Percentiles rank a stretch among this genome's conserved stretches.
These are phyloP conservation scores for Salarias fasciatus DNA, from an alignment of 2,797 vertebrate genomes.

Conservation along the genomic window DNA sequence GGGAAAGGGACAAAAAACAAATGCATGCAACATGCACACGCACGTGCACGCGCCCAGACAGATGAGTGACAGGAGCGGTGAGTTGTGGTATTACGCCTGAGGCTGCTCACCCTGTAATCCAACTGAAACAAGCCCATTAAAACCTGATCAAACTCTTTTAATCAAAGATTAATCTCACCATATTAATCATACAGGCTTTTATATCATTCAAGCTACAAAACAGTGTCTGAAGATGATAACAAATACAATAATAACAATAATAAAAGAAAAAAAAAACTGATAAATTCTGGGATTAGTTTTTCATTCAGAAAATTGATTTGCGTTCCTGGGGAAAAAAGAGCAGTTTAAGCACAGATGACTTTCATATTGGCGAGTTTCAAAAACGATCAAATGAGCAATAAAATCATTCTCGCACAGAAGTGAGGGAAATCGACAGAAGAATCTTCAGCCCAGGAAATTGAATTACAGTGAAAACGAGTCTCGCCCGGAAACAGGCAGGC, in stretches of 20 bases:
- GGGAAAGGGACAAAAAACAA: too few species aligned
- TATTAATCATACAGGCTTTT: slow-evolving; percentile 65
- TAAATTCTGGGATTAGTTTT: slow-evolving; percentile 38
- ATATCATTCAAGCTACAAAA: slow-evolving; percentile 49
- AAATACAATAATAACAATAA: slow-evolving; percentile 22
- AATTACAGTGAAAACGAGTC: slow-evolving; percentile 31
- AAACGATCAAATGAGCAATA: slow-evolving; percentile 34
- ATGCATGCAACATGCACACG: background rate
- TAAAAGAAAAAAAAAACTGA: slow-evolving; percentile 10
- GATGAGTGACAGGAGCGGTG: slow-evolving; percentile 58
- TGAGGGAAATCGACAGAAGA: slow-evolving; percentile 12
- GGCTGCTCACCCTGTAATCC: slow-evolving; percentile 71
- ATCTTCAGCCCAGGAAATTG: slow-evolving; percentile 26
- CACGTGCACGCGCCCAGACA: slow-evolving; percentile 9
- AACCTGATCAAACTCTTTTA: slow-evolving; percentile 69
- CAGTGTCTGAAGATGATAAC: slow-evolving; percentile 47
- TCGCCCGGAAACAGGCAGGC: slow-evolving; percentile 23
- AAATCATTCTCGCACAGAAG: slow-evolving; percentile 27
- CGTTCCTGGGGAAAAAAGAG: slow-evolving; percentile 11
- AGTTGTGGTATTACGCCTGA: slow-evolving; percentile 55
- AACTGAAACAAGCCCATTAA: slow-evolving; percentile 72
- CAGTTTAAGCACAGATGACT: slow-evolving; percentile 41
- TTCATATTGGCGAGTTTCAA: slow-evolving; percentile 24
- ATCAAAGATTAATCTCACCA: slow-evolving; percentile 75
- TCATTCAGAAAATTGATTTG: slow-evolving; percentile 53